Percentiles rank a stretch among this genome's conserved stretches.
Conservation (phyloP, 2,888 invertebrate species). For the Ochropleura plecta region DNA sequence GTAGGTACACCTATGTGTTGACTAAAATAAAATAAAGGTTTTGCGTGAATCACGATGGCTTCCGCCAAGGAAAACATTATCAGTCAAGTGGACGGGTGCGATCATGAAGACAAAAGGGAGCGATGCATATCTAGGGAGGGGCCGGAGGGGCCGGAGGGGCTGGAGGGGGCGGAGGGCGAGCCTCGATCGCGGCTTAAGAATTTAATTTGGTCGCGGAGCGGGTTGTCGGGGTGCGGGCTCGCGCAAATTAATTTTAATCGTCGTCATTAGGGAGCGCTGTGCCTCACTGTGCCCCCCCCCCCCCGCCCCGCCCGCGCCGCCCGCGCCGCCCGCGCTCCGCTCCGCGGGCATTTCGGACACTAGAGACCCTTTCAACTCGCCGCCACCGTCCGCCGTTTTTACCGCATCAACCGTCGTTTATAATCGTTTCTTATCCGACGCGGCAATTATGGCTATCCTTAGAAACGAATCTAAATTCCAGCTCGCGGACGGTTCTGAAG, state of each 20-base stretch:
- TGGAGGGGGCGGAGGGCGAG: slow-evolving; percentile 24
- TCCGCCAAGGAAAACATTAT: slow-evolving; percentile 71
- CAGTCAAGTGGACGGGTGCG: slow-evolving; percentile 73
- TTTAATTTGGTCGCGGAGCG: slow-evolving; percentile 79
- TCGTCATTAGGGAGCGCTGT: slow-evolving; percentile 80
- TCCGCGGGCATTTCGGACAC: slow-evolving; percentile 45
- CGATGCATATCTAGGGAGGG: slow-evolving; percentile 46
- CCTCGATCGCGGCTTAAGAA: slow-evolving; percentile 78
- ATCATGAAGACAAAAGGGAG: slow-evolving; percentile 70
- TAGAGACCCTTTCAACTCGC: slow-evolving; percentile 70
- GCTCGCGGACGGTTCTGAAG: slow-evolving; percentile 51
- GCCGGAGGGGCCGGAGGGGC: slow-evolving; percentile 4
- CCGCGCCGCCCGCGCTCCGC: slow-evolving; percentile 1
- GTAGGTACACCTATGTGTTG: too few species aligned
- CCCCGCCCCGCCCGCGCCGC: slow-evolving; percentile 25
- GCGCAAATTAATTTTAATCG: slow-evolving; percentile 89
- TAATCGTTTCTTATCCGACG: slow-evolving; percentile 61
- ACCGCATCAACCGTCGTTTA: slow-evolving; percentile 63
- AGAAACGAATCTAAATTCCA: slow-evolving; percentile 70
- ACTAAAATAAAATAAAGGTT: slow-evolving; percentile 43
- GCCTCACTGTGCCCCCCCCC: not conserved
- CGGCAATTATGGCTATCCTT: slow-evolving; percentile 68
- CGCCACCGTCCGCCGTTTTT: slow-evolving; percentile 65
- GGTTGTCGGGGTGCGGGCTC: slow-evolving; percentile 60
- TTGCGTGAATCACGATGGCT: slow-evolving; percentile 45